Evolutionary conservation across 1,140 invertebrate species (phyloP), one percentile per base, ranked within the genome.

Genomic region (Ylistrum balloti): DNA sequence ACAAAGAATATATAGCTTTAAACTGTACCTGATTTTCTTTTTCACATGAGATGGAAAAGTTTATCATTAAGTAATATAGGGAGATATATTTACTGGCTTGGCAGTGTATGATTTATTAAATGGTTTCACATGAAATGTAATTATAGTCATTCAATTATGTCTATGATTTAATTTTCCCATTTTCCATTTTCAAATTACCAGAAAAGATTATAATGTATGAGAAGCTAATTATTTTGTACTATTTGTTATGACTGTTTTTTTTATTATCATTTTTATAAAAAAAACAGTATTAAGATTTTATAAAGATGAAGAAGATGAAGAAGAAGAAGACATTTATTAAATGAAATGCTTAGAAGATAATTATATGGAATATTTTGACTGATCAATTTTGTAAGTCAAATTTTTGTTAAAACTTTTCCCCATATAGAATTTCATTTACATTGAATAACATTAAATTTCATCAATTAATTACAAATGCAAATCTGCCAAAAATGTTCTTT

Each of bases 121-220:
- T n/a, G n/a, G 56, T 74, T 74, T n/a, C 28, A 74, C 17, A 74
- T 74, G 56, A 3, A 74, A 74, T 28, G n/a, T n/a, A 74, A 74
- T 74, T 74, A 74, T 28, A 74, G 0, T 28, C 56, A 74, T 74
- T 74, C 56, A 74, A n/a, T 74, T 74, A 74, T 28, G 56, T 28
- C 56, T 74, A 28, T 74, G 28, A 74, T 74, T 28, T n/a, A 74
- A 28, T 74, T 74, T 22, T 74, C 11, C 56, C 56, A 28, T 28
- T 74, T 74, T 28, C 56, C 56, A 74, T 74, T 74, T 74, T 74
- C 56, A 74, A 74, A 74, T 74, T 74, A 74, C 56, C 56, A 28
- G n/a, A 28, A 28, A 74, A 74, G n/a, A 28, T 74, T 74, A 11
- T 28, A 74, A 74, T 7, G 5, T 74, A 28, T 74, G 13, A 74